Conservation (phyloP, 2,113 vertebrate species). For the Passer domesticus region DNA sequence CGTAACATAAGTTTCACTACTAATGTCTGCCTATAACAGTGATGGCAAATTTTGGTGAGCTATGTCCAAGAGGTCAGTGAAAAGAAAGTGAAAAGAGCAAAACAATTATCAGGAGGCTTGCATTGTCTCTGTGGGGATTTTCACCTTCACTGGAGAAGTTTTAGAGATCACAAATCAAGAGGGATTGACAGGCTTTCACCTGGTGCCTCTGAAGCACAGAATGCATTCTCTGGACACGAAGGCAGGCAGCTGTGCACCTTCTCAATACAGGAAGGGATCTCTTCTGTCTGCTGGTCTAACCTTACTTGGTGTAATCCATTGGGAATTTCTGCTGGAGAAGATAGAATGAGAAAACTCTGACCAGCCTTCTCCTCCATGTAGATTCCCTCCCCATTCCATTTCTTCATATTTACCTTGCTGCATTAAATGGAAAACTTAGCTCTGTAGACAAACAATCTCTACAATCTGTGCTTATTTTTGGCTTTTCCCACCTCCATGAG, state of each 20-base stretch:
- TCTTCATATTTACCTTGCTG: not conserved
- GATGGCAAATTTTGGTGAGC: not conserved
- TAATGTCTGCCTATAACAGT: not conserved
- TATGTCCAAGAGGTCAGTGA: not conserved
- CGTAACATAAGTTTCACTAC: not conserved
- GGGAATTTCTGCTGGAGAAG: not conserved
- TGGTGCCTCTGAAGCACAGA: not conserved
- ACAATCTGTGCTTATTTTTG: not conserved
- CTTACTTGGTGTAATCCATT: not conserved
- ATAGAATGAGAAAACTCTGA: not conserved
- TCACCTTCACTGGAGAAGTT: not conserved
- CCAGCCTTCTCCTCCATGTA: not conserved
- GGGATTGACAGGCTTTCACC: not conserved
- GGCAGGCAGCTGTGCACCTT: rapidly evolving
- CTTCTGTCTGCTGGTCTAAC: not conserved
- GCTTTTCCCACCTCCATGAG: not conserved
- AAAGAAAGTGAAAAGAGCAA: not conserved
- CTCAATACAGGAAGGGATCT: not conserved
- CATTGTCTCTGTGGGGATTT: not conserved
- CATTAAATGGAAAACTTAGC: not conserved
- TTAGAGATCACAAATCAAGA: not conserved
- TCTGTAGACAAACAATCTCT: not conserved
- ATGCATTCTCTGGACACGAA: not conserved
- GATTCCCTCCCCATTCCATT: rapidly evolving
- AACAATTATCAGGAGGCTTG: not conserved